Evolutionary conservation across 2,888 invertebrate species (phyloP).

Genomic region (Cyaniris semiargus): DNA sequence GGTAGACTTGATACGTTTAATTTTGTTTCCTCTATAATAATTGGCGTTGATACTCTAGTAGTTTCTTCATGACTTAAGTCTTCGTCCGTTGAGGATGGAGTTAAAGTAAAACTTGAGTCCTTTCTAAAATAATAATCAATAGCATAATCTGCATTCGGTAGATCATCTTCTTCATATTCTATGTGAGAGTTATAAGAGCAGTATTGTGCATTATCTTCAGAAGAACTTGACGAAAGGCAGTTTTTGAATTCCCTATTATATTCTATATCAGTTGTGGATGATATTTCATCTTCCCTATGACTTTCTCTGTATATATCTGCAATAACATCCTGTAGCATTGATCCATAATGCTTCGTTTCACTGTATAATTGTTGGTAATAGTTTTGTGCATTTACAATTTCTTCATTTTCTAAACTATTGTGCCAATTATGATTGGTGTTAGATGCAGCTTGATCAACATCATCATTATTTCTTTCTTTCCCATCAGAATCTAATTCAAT

Average conservation of each 20-base stretch:
- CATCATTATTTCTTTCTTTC: constrained; percentile 37
- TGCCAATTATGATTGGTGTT: constrained; percentile 31
- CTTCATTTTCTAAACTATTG: constrained; percentile 50
- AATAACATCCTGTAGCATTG: neutral
- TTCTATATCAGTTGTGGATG: neutral
- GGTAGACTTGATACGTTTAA: constrained; percentile 56
- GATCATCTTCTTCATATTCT: constrained; percentile 38
- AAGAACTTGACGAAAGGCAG: constrained; percentile 50
- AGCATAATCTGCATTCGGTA: neutral
- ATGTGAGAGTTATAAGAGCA: constrained; percentile 31
- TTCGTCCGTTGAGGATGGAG: constrained; percentile 43
- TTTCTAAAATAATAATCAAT: constrained; percentile 34
- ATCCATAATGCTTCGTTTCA: neutral
- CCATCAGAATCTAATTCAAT: constrained; percentile 55
- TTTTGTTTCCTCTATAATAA: constrained; percentile 58
- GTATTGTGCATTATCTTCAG: constrained; percentile 42
- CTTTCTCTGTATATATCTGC: constrained; percentile 11
- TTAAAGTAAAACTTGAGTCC: constrained; percentile 33
- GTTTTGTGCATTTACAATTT: constrained; percentile 36
- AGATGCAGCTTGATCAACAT: constrained; percentile 37
- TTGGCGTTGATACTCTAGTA: constrained; percentile 55
- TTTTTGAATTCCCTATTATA: constrained; percentile 42
- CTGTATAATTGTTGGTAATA: neutral
- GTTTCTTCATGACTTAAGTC: constrained; percentile 40
- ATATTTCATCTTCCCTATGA: neutral